Percentiles rank a stretch among this genome's conserved stretches.
Conservation (phyloP, 1,140 invertebrate genomes). For the Achatina immaculata region DNA sequence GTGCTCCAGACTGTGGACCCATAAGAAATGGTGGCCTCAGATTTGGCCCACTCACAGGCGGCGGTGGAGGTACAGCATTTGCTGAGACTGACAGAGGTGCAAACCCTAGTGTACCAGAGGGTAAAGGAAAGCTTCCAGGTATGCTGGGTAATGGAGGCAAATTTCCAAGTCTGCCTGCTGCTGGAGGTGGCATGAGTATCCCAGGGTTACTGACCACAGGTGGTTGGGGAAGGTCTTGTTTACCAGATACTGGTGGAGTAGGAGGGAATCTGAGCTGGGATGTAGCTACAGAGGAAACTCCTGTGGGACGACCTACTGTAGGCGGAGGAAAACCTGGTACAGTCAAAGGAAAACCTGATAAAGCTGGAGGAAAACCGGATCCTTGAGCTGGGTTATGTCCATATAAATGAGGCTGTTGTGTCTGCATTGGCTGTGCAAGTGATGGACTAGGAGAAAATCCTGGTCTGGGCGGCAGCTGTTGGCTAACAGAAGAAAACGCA, state of each 20-base stretch:
- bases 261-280: constrained; percentile 31
- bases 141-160: constrained; percentile 30
- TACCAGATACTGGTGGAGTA: not conserved
- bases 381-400: not conserved
- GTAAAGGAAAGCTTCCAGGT: not conserved
- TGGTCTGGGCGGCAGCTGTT: constrained; percentile 2
- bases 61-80: constrained; percentile 17
- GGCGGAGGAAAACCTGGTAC: no score
- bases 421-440: not conserved
- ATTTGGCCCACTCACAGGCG: constrained; percentile 28
- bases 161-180: constrained; percentile 15
- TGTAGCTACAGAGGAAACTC: constrained; percentile 15
- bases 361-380: not conserved
- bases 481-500: not conserved
- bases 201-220: not conserved
- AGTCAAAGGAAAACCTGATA: no score
- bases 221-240: constrained; percentile 26
- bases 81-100: not conserved
- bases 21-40: no score
- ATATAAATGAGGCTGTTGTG: not conserved
- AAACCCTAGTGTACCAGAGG: not conserved
- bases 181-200: not conserved
- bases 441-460: not conserved
- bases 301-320: not conserved
- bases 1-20: no score